phyloP scores from a whole-genome alignment of 2,888 invertebrate species.

The Erebia aethiops region DNA sequence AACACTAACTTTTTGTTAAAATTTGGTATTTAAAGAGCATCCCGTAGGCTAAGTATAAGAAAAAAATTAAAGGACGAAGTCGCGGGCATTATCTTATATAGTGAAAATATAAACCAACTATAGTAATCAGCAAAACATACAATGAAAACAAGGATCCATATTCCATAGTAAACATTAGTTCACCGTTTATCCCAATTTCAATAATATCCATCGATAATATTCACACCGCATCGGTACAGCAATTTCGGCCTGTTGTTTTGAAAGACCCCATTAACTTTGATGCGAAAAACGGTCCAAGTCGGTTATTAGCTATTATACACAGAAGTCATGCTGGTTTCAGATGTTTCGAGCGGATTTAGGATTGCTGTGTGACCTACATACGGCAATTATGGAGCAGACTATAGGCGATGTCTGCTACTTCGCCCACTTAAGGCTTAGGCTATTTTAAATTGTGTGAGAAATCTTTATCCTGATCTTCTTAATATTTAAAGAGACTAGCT shows the following conservation, averaged over 20 bases:
- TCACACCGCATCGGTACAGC: constrained; percentile 7
- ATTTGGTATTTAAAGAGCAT: too few relatives aligned
- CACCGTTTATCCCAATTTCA: constrained; percentile 1
- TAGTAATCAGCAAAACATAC: background rate
- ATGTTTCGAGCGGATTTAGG: constrained; percentile 28
- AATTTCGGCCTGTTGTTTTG: constrained; percentile 27
- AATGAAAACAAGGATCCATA: background rate
- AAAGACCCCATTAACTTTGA: constrained; percentile 30
- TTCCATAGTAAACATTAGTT: background rate
- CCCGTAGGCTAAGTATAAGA: too few relatives aligned
- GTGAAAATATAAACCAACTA: background rate
- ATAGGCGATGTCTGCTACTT: too few relatives aligned
- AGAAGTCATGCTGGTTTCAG: constrained; percentile 13
- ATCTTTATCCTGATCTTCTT: too few relatives aligned
- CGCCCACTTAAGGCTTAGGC: too few relatives aligned
- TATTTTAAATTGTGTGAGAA: too few relatives aligned
- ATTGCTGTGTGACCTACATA: constrained; percentile 29
- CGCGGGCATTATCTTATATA: too few relatives aligned
- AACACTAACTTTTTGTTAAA: too few relatives aligned
- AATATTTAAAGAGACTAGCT: too few relatives aligned
- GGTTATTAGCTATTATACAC: constrained; percentile 29
- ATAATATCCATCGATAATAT: constrained; percentile 12
- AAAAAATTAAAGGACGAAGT: too few relatives aligned
- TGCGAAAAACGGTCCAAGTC: constrained; percentile 30
- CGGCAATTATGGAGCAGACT: background rate